Evolutionary conservation across 2,797 vertebrate species (phyloP).

Genomic region (Hemitrygon akajei): DNA sequence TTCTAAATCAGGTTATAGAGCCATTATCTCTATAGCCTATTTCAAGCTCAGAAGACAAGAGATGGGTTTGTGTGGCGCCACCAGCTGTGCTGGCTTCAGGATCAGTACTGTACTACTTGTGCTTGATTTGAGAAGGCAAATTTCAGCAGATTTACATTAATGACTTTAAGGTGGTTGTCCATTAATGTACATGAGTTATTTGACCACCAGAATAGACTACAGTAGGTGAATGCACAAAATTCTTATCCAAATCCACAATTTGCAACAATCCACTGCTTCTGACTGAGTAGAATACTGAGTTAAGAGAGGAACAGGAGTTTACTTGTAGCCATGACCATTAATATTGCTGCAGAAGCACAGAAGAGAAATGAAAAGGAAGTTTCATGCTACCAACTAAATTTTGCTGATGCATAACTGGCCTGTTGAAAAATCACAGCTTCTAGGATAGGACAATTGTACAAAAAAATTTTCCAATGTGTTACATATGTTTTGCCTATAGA

Average conservation of each 20-base stretch:
- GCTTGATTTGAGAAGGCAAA: background rate
- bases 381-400: background rate
- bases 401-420: background rate
- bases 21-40: background rate
- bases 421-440: background rate
- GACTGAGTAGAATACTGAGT: background rate
- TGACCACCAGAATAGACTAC: background rate
- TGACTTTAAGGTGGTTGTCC: background rate
- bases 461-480: background rate
- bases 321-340: background rate
- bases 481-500: background rate
- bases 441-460: background rate
- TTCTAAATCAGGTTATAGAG: too few relatives aligned
- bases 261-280: background rate
- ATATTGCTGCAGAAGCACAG: background rate
- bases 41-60: background rate
- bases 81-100: background rate
- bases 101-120: background rate
- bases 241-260: background rate
- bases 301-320: too few relatives aligned
- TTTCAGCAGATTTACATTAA: background rate
- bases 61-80: background rate
- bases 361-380: background rate
- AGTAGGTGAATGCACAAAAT: background rate
- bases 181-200: background rate